Evolutionary conservation across 2,888 invertebrate species (phyloP).

Genomic region (Buathra laborator): DNA sequence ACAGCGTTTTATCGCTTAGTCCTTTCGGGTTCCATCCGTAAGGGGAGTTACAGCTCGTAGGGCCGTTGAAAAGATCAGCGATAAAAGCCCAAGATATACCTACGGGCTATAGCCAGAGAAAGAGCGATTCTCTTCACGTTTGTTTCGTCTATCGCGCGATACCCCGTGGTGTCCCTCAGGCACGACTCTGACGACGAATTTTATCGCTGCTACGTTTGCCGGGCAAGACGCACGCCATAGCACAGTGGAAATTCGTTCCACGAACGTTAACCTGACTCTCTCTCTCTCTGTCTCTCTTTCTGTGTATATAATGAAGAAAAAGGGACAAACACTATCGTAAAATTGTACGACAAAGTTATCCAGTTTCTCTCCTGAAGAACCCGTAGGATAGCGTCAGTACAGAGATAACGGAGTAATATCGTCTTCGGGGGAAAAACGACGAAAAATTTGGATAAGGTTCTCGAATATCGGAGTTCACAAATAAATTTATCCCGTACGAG

Average conservation of each 20-base stretch:
- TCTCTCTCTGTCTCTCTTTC: background rate
- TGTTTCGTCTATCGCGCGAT: slow-evolving; percentile 66
- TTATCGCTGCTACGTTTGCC: slow-evolving; percentile 41
- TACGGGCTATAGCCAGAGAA: slow-evolving; percentile 26
- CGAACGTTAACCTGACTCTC: background rate
- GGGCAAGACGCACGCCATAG: slow-evolving; percentile 7
- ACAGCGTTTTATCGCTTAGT: slow-evolving; percentile 19
- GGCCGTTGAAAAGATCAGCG: slow-evolving; percentile 35
- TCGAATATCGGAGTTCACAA: background rate
- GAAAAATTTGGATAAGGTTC: slow-evolving; percentile 4
- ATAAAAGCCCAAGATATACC: slow-evolving; percentile 51
- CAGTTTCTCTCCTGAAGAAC: slow-evolving; percentile 7
- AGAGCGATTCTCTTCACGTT: slow-evolving; percentile 41
- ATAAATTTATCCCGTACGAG: slow-evolving; percentile 14
- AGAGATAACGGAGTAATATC: slow-evolving; percentile 48
- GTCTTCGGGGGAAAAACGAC: slow-evolving; percentile 10
- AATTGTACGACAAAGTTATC: slow-evolving; percentile 50
- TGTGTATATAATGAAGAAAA: slow-evolving; percentile 16
- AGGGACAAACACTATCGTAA: slow-evolving; percentile 56
- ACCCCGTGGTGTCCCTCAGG: slow-evolving; percentile 41
- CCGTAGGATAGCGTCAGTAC: slow-evolving; percentile 1
- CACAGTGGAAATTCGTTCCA: slow-evolving; percentile 36
- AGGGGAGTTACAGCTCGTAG: background rate
- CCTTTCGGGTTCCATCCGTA: background rate
- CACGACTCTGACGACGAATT: slow-evolving; percentile 45